Percentiles rank a stretch among this genome's conserved stretches.
Evolutionary conservation across 2,888 invertebrate genomes (phyloP).

Genomic region (Caenorhabditis zanzibari): DNA sequence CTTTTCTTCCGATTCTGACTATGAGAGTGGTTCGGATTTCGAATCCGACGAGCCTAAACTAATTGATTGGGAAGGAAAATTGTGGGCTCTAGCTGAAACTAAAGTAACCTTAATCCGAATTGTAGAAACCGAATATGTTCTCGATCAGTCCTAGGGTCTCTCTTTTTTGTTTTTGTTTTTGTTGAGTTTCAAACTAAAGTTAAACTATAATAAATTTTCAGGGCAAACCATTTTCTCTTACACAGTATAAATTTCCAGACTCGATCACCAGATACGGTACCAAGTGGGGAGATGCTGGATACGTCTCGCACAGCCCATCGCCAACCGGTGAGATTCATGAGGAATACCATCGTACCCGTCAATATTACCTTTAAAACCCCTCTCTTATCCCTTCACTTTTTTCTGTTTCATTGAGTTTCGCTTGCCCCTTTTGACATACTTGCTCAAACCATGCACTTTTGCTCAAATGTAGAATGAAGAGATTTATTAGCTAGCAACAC

Average conservation of each 20-base stretch:
- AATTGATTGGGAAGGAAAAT: constrained; percentile 64
- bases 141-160: constrained; percentile 40
- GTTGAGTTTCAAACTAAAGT: neutral
- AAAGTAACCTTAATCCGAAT: constrained; percentile 72
- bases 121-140: constrained; percentile 72
- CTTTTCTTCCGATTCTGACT: constrained; percentile 57
- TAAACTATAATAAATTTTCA: constrained; percentile 39
- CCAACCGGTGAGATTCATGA: constrained; percentile 72
- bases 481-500: constrained; percentile 33
- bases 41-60: constrained; percentile 48
- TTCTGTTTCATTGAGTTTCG: constrained; percentile 55
- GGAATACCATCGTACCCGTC: constrained; percentile 49
- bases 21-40: constrained; percentile 48
- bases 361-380: constrained; percentile 48
- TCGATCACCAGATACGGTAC: constrained; percentile 75
- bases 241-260: constrained; percentile 64
- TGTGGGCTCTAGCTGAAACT: constrained; percentile 73
- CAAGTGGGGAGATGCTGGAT: constrained; percentile 76
- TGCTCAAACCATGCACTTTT: constrained; percentile 54
- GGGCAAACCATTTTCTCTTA: neutral
- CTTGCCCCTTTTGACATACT: constrained; percentile 59
- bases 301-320: constrained; percentile 73
- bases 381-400: neutral
- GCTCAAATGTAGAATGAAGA: constrained; percentile 57
- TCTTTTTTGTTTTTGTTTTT: constrained; percentile 10